Evolutionary conservation across 2,797 vertebrate genomes (phyloP), one percentile per base, ranked within the genome.

Genomic region (Rhabdomys pumilio): DNA sequence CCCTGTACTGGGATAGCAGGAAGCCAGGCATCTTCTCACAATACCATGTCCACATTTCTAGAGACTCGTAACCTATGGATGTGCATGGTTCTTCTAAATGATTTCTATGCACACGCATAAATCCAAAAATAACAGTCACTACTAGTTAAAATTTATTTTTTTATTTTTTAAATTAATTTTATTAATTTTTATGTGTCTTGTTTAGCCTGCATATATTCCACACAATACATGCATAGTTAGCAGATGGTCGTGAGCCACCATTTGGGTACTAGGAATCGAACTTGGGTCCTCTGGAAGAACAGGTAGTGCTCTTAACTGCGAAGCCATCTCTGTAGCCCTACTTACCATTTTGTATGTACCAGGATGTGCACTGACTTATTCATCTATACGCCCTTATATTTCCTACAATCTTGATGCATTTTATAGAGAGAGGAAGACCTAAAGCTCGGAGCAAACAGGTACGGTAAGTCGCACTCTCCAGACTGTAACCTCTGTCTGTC

Each of bases 401-500:
- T 79, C 53, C 14, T n/a, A 9, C 57, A 8, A 1, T 50, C 38
- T 29, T 61, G 38, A 5, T 41, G 8, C 2, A 1, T 26, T 55
- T 95, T 17, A 38, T 9, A 57, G 65, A 38, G 11, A 57, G 81
- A 38, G 14, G 50, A 94, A 61, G 83, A 86, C 38, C 31, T 5
- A 6, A 3, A 34, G 11, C 4, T 38, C 61, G 8, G 17, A 47
- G 44, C 5, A 73, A 41, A 55, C n/a, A 65, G 26, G 31, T 19
- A 5, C 5, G 19, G n/a, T 3, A 15, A 19, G 8, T n/a, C 26
- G 53, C 4, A 2, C 15, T 6, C 4, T 72, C 19, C 9, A 2
- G 44, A 41, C 79, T 10, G 61, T 2, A 12, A 8, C 13, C n/a
- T 10, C n/a, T 44, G 61, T 73, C 29, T 31, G 10, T 20, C 31